phyloP scores from a whole-genome alignment of 2,888 invertebrate genomes.

The Ophion costatus region DNA sequence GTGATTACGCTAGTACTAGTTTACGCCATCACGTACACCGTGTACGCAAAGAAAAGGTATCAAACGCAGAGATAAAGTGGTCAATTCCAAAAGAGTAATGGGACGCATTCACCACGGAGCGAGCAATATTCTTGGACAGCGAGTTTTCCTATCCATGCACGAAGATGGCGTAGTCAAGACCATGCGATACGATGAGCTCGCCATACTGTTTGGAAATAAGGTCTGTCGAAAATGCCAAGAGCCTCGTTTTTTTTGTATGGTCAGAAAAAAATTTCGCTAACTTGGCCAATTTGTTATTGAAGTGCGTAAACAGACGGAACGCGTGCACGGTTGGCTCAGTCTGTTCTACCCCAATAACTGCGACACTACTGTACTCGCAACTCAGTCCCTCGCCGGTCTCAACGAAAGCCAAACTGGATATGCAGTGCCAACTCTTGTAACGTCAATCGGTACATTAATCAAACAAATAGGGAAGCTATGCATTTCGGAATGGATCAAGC shows the following conservation, averaged over 20 bases:
- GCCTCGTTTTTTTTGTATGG: background rate
- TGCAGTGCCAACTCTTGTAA: background rate
- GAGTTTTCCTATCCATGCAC: background rate
- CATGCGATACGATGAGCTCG: background rate
- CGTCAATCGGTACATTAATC: background rate
- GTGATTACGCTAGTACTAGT: constrained; percentile 37
- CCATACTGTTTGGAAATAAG: background rate
- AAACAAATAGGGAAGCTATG: background rate
- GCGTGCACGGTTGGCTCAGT: background rate
- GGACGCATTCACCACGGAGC: constrained; percentile 9
- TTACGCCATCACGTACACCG: too few relatives aligned
- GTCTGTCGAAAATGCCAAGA: background rate
- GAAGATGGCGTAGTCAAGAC: background rate
- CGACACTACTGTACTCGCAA: background rate
- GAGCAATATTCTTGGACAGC: background rate
- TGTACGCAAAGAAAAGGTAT: constrained; percentile 17
- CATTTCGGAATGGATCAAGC: background rate
- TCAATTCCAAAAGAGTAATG: background rate
- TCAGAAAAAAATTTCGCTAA: background rate
- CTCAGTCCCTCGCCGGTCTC: background rate
- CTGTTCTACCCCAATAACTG: background rate
- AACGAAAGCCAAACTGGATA: background rate
- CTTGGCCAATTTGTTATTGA: background rate
- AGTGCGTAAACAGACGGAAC: background rate
- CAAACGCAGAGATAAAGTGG: constrained; percentile 1